Evolutionary conservation across 2,113 vertebrate genomes (phyloP), one percentile per base, ranked within the genome.

Genomic region (Carollia perspicillata): DNA sequence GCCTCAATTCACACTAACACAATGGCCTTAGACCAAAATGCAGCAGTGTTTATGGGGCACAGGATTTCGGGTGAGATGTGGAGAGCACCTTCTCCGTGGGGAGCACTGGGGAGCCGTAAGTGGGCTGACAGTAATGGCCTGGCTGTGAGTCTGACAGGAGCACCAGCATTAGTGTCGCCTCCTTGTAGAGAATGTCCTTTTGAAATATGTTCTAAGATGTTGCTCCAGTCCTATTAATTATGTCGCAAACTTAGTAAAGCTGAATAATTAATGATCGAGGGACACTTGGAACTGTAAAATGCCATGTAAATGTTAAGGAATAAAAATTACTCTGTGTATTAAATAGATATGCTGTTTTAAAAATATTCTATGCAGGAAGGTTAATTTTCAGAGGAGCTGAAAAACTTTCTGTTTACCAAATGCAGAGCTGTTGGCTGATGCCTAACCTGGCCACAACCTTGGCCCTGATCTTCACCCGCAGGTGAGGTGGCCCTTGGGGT

Each of bases 391-490:
- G 51, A 66, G 26, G 44, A 47, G 55, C 22, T 30, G 11, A 79
- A 63, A 84, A 69, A 26, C 11, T 78, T 93, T 85, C 69, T 69
- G 44, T 30, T 33, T 97, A 98, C 65, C 98, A 98, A 97, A 98
- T 95, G 0, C 97, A 98, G 93, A 87, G 88, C 8, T 81, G 98
- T 30, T 83, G 93, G 58, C 94, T 98, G 86, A 98, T 98, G 98
- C 97, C 98, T 63, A 98, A 97, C 84, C 95, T 98, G 93, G 98
- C 97, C 53, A 97, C 97, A 0, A 93, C 92, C 3, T 89, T 98
- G 69, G 97, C 97, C 5, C 90, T 98, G 60, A 98, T 96, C 90
- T 98, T 98, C 20, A 78, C 94, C 47, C 97, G 97, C 94, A 98
- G 98, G 98, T 98, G 96, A 91, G 93, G 44, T 8, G 42, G 77